Evolutionary conservation across 92 coral and sea anemone species (phyloP).

Genomic region (Scolanthus callimorphus): DNA sequence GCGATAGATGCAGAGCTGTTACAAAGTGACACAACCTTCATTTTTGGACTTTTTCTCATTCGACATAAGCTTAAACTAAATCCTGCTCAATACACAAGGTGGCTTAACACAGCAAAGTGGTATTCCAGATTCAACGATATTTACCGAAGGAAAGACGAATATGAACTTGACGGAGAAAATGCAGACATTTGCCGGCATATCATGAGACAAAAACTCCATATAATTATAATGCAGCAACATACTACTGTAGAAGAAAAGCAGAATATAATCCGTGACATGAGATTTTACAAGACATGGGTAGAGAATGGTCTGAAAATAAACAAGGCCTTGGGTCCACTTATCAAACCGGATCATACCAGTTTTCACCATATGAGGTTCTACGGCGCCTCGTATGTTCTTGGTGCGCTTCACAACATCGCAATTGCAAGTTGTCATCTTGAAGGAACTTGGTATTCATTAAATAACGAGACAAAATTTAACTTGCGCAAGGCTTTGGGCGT

Average conservation of each 20-base stretch:
- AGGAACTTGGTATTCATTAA: slow-evolving; percentile 26
- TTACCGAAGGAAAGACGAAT: too few relatives aligned
- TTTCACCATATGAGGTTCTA: slow-evolving; percentile 46
- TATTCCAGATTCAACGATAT: too few relatives aligned
- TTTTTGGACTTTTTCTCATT: slow-evolving; percentile 37
- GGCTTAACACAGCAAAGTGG: too few relatives aligned
- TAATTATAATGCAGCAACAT: slow-evolving; percentile 46
- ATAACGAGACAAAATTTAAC: slow-evolving; percentile 7
- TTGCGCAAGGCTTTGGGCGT: slow-evolving; percentile 42
- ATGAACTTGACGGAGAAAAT: slow-evolving; percentile 38
- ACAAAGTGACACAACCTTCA: slow-evolving; percentile 36
- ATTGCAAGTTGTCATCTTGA: slow-evolving; percentile 29
- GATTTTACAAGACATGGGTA: slow-evolving; percentile 40
- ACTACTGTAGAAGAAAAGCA: slow-evolving; percentile 4
- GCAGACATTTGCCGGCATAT: slow-evolving; percentile 59
- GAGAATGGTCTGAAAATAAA: slow-evolving; percentile 50
- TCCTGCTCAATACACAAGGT: slow-evolving; percentile 9
- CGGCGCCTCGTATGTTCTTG: slow-evolving; percentile 33
- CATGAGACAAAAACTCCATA: slow-evolving; percentile 35
- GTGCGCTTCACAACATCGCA: slow-evolving; percentile 40
- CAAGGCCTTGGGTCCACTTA: slow-evolving; percentile 47
- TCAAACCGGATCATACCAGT: too few relatives aligned
- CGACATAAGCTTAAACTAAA: too few relatives aligned
- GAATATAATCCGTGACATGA: slow-evolving; percentile 53
- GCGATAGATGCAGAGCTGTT: slow-evolving; percentile 42